Base-by-base conservation (phyloP, 2,113 vertebrate genomes). In the Seriola quinqueradiata region DNA sequence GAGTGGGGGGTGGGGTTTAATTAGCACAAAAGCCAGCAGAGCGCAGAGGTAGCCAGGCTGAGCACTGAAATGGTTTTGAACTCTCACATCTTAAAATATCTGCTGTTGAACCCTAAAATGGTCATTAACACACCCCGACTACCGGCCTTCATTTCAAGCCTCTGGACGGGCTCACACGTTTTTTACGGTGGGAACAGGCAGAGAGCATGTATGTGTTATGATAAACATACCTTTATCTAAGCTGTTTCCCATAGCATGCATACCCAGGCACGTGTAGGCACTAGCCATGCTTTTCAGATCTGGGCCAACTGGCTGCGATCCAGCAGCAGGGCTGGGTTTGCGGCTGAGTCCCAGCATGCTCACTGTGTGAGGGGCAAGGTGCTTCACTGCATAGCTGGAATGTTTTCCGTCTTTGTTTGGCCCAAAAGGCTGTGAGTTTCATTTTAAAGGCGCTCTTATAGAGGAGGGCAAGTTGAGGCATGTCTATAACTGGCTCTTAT, bases 301-400 rank as follows among this genome's bases (percentile, higher is more conserved):
- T 60, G 71, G 70, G 88, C 83, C 84, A 94, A 61, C 77, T 93
- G 92, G 90, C 87, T 13, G 63, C 6, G 14, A 50, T 74, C 89
- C 87, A 93, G 81, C 76, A 68, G 84, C 58, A 81, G 87, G 82
- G 81, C 68, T 71, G 71, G 88, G 79, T 82, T 19, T 75, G 79
- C 80, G 70, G 79, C 76, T 87, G 32, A 70, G 90, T 74, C 83
- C 77, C 90, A 85, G 85, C 85, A 87, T 77, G 92, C 85, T 87
- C 17, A 12, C 71, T 28, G 60, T 82, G 61, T 8, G 70, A 66
- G 83, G 66, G 81, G 82, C 74, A 91, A 90, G 90, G 91, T 94
- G 88, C 90, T 90, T 77, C 75, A 14, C 67, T 67, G 87, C 95
- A 93, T 94, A 93, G 87, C 90, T 94, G 87, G 83, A 92, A 95